phyloP scores from a whole-genome alignment of 1,140 invertebrate species.

The Ruditapes philippinarum region DNA sequence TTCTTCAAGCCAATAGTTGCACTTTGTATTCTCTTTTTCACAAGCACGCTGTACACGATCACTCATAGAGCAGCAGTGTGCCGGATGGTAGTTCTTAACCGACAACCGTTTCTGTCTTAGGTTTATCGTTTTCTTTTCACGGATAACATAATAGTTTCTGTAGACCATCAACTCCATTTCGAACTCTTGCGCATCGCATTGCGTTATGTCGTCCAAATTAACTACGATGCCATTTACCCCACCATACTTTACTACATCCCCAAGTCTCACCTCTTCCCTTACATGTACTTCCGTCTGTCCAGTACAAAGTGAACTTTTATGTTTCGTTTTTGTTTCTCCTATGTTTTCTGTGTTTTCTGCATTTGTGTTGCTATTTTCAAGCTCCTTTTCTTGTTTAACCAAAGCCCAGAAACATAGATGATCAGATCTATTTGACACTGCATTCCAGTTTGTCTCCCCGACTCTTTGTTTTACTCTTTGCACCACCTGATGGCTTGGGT shows the following conservation, averaged over 20 bases:
- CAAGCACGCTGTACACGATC: background rate
- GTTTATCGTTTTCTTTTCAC: background rate
- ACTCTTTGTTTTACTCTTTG: background rate
- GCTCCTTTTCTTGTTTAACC: background rate
- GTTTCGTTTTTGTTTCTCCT: background rate
- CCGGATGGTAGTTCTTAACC: background rate
- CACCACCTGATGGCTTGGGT: background rate
- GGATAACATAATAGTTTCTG: background rate
- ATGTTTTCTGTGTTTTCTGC: background rate
- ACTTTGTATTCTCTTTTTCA: background rate
- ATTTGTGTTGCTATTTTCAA: background rate
- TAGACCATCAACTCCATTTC: background rate
- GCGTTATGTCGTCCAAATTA: background rate
- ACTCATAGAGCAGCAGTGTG: background rate
- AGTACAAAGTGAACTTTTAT: background rate
- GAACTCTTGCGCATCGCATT: background rate
- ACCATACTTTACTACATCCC: background rate
- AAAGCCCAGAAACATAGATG: constrained; percentile 30
- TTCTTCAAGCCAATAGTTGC: background rate
- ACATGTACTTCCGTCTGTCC: background rate
- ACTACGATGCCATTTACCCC: background rate
- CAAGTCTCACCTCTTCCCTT: background rate
- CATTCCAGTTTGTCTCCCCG: constrained; percentile 6
- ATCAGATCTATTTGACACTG: constrained; percentile 16
- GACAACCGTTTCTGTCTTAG: background rate